Evolutionary conservation across 2,113 vertebrate species (phyloP), one percentile per base, ranked within the genome.

Genomic region (Myocastor coypus): DNA sequence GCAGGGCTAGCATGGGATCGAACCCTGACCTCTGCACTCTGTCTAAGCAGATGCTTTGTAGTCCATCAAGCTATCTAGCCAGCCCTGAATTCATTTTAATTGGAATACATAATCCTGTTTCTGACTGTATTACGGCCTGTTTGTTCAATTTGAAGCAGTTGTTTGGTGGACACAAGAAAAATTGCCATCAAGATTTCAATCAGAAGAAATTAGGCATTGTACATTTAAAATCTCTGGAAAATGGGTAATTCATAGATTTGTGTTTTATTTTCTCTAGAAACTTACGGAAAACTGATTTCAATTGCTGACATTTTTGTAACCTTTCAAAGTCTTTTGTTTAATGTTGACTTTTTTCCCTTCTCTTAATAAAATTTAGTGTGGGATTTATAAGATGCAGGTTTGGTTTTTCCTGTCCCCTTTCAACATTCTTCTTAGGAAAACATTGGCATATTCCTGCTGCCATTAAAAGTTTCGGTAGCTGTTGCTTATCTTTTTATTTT

Each of bases 141-240:
- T 77, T 83, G 26, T 3, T 89, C 75, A 46, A 19, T 87, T 78
- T 66, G 89, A 83, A 92, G 64, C 24, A 34, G 12, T 11, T 93
- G 61, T 85, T 71, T 73, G n/a, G 50, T 93, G 40, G 52, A 66
- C 7, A 37, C 24, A 89, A 75, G 50, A 93, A 77, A 86, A 57
- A 30, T 80, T 95, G 40, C 11, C 83, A 50, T 52, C 42, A 77
- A 75, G 30, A 40, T 59, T 46, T 94, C 8, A 77, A 6, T 9
- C 6, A 55, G 42, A 20, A 16, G 61, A 84, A 75, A 34, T 63
- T 37, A 85, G 59, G n/a, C 22, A 77, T 46, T 17, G 4, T 57
- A 34, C 28, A 55, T 91, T 68, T 46, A 40, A n/a, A 12, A 66
- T 92, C 63, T 92, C 86, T 92, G 86, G 55, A 90, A 94, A 87